Percentiles rank a stretch among this genome's conserved stretches.
Conservation (phyloP, 2,113 vertebrate genomes). For the Loxodonta africana region DNA sequence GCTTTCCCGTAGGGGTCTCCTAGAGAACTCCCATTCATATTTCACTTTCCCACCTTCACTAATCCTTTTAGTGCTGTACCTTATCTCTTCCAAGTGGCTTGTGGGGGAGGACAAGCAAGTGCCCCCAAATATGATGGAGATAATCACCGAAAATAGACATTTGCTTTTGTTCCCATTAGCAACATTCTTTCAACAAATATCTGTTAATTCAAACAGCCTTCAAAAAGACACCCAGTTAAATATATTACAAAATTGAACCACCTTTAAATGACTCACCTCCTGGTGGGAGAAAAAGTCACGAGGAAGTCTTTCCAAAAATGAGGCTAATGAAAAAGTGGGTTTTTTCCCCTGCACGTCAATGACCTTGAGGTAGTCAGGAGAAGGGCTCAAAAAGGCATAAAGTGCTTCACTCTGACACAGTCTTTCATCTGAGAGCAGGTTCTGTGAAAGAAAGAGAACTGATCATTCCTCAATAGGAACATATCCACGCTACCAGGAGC, state of each 20-base stretch:
- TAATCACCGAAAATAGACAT: background rate
- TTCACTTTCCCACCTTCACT: background rate
- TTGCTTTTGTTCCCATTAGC: background rate
- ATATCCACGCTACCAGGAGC: fast-evolving
- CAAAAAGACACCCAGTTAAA: background rate
- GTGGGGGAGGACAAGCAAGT: background rate
- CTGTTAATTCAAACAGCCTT: background rate
- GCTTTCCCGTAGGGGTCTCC: background rate
- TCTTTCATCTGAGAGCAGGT: constrained; percentile 96
- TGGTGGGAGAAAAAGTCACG: constrained; percentile 99
- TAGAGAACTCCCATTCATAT: background rate
- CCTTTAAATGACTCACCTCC: constrained; percentile 90
- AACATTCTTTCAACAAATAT: background rate
- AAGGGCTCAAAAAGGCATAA: constrained; percentile 98
- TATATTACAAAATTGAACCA: background rate
- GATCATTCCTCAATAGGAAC: background rate
- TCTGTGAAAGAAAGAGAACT: constrained; percentile 87
- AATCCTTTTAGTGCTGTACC: background rate
- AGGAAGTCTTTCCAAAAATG: constrained; percentile 97
- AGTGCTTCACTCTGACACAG: constrained; percentile 98
- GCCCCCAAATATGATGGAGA: background rate
- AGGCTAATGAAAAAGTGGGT: constrained; percentile 95
- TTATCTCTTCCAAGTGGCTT: background rate
- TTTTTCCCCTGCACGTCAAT: constrained; percentile 97
- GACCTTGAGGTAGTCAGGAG: constrained; percentile 97